Base-by-base conservation (phyloP, 2,888 invertebrate genomes). In the Teleiodes luculella region DNA sequence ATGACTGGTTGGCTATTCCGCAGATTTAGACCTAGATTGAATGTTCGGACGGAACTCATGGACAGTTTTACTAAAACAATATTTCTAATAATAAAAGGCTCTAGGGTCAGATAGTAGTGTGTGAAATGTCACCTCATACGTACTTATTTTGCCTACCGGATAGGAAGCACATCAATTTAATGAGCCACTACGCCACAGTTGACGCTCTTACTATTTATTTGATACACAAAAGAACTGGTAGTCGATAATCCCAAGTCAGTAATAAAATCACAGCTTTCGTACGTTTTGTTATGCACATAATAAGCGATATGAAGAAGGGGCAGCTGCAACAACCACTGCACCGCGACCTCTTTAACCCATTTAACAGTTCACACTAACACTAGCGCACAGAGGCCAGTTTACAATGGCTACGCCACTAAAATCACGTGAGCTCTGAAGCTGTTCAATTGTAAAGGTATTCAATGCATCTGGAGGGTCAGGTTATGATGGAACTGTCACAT, bases 231-330 rank as follows among this genome's bases (percentile, higher is more conserved):
- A 6, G 6, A 24, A 24, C 6, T 24, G 24, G 24, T 24, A 24
- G 24, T 24, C 24, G 24, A 24, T 24, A 24, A 6, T 24, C 24
- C 24, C 6, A 6, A 14, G 20, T 20, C 18, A 43, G n/a, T 20
- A 18, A 18, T 11, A 43, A n/a, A 43, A 20, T 43, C 10, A 8
- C 28, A 24, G 28, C 13, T 8, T 28, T 28, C 24, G 6, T 24
- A 46, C 14, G 31, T 46, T 46, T 46, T 46, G 46, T 46, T 30
- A 46, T 31, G 31, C 31, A 46, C 30, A 4, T 18, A 48, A 31
- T 14, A 31, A 16, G 7, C 16, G 11, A 33, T 28, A 20, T 20
- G 18, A 20, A n/a, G 46, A 31, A 46, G 48, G 20, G 16, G 33
- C 48, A 48, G 35, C 20, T 48, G 48, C 35, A 48, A n/a, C 20